phyloP scores from a whole-genome alignment of 1,140 invertebrate species.

The Pemphigus obesinymphae region DNA sequence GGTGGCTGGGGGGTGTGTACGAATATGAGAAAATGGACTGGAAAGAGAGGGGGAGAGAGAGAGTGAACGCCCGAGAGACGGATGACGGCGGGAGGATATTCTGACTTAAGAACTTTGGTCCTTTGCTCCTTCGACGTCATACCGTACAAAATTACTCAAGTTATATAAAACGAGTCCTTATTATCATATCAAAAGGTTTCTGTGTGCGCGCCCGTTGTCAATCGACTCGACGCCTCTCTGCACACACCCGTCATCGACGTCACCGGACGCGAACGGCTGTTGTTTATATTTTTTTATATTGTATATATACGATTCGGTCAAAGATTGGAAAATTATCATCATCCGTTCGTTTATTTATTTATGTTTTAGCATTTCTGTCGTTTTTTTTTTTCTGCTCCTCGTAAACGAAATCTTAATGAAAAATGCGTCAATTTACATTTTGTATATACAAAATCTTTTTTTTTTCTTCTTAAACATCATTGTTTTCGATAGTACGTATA shows the following conservation, averaged over 20 bases:
- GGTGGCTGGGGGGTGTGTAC: too few species aligned
- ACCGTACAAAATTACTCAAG: slow-evolving; percentile 31
- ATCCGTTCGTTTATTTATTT: not conserved
- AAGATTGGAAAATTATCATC: not conserved
- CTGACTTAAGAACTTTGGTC: slow-evolving; percentile 34
- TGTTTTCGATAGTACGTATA: not conserved
- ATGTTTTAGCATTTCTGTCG: not conserved
- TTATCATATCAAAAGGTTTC: slow-evolving; percentile 40
- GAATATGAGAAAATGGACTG: too few species aligned
- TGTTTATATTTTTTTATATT: not conserved
- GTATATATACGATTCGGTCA: too few species aligned
- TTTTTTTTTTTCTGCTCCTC: not conserved
- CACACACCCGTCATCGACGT: too few species aligned
- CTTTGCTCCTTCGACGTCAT: not conserved
- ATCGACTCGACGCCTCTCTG: slow-evolving; percentile 26
- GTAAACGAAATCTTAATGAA: not conserved
- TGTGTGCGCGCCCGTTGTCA: not conserved
- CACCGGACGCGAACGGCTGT: not conserved
- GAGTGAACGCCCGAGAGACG: not conserved
- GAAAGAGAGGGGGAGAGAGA: not conserved
- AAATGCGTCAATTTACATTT: not conserved
- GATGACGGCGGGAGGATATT: too few species aligned
- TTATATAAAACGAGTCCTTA: slow-evolving; percentile 33
- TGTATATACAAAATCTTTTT: too few species aligned
- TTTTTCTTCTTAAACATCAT: not conserved